A percentile compares a stretch with the other conserved stretches of the same genome.
Conservation (phyloP, 2,113 vertebrate species). For the Rhabdornis inornatus region DNA sequence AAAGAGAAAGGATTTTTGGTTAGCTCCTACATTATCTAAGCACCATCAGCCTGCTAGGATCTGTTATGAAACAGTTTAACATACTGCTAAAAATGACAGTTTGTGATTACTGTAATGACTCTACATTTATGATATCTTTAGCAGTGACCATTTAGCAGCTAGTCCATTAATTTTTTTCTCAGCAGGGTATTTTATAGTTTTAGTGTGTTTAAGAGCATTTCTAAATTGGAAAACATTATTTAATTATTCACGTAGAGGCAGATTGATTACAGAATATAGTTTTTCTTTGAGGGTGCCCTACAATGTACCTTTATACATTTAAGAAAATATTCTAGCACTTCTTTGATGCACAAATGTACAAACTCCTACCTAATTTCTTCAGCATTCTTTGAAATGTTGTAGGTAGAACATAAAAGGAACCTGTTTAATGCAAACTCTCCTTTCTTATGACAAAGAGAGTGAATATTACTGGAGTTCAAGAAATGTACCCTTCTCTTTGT, state of each 20-base stretch:
- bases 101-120: neutral
- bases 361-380: constrained; percentile 42
- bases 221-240: constrained; percentile 23
- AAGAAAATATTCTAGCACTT: constrained; percentile 25
- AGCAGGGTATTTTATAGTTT: neutral
- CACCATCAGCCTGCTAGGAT: neutral
- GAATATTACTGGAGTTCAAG: neutral
- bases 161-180: neutral
- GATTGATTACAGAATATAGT: neutral
- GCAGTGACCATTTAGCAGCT: neutral
- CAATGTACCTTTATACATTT: constrained; percentile 4
- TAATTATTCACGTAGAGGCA: constrained; percentile 36
- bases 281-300: constrained; percentile 28
- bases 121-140: neutral
- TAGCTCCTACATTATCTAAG: neutral
- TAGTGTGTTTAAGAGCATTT: neutral
- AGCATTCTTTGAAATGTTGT: constrained; percentile 45
- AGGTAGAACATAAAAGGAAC: constrained; percentile 44
- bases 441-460: constrained; percentile 26
- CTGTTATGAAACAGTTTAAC: neutral
- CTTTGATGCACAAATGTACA: constrained; percentile 45
- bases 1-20: neutral
- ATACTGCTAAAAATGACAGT: neutral
- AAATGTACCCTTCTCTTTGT: neutral
- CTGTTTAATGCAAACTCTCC: constrained; percentile 20